Conservation (phyloP, 2,113 vertebrate species). For the Motacilla alba region DNA sequence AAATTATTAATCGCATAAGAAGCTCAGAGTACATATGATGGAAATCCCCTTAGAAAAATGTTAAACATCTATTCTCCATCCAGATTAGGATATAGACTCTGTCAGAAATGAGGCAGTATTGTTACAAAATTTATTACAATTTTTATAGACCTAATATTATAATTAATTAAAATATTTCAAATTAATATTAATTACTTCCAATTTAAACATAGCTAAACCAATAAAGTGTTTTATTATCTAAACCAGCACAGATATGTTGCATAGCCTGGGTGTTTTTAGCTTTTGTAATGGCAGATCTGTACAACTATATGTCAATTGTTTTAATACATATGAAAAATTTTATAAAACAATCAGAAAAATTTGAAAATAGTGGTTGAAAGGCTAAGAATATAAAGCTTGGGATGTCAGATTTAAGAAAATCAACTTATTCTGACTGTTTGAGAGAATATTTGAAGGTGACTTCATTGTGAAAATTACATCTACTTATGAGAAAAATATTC, state of each 20-base stretch:
- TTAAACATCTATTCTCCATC: not conserved
- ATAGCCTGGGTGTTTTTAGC: rapidly evolving
- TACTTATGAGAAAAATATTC: not conserved
- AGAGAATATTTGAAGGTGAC: not conserved
- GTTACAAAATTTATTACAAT: not conserved
- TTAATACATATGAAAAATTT: not conserved
- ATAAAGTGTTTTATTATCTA: not conserved
- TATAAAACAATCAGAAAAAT: not conserved
- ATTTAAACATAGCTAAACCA: not conserved
- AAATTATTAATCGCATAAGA: not conserved
- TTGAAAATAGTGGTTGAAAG: not conserved
- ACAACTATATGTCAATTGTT: not conserved
- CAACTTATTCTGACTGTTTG: not conserved
- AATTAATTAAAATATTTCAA: not conserved
- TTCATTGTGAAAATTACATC: not conserved
- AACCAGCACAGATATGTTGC: not conserved
- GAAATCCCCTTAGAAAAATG: not conserved
- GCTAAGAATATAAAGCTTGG: not conserved
- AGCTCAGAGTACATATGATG: not conserved
- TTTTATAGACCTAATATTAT: not conserved
- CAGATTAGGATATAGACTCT: not conserved
- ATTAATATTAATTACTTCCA: not conserved
- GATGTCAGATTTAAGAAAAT: not conserved
- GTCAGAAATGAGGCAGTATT: not conserved
- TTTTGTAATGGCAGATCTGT: not conserved